Evolutionary conservation across 2,797 vertebrate genomes (phyloP).

Genomic region (Rhabdomys pumilio): DNA sequence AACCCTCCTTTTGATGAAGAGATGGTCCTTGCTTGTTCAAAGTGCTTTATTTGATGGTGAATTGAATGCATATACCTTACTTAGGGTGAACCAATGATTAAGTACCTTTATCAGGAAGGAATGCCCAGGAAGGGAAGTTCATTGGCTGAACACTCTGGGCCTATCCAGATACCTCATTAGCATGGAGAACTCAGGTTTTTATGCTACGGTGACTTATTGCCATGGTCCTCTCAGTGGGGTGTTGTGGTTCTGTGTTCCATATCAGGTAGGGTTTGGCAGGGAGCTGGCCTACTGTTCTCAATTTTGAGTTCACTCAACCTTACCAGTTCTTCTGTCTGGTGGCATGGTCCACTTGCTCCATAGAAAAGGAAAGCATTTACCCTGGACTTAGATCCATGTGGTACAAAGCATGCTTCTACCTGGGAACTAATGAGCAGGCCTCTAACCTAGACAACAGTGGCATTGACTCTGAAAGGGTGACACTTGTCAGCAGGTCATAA

Average conservation of each 20-base stretch:
- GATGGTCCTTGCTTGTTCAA: background rate
- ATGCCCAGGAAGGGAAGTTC: background rate
- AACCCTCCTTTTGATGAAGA: background rate
- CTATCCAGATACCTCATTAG: background rate
- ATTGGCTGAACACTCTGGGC: background rate
- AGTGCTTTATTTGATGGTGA: background rate
- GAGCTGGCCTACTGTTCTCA: background rate
- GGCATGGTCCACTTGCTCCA: background rate
- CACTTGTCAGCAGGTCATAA: background rate
- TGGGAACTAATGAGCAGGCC: conserved; percentile 35
- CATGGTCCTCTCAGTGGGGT: background rate
- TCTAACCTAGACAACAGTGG: background rate
- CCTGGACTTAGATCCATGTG: background rate
- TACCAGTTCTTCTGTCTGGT: background rate
- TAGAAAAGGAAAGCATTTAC: conserved; percentile 18
- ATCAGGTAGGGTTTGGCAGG: background rate
- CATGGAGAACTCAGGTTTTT: background rate
- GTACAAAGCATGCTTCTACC: background rate
- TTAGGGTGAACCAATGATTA: background rate
- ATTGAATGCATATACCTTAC: background rate
- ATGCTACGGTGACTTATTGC: background rate
- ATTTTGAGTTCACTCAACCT: background rate
- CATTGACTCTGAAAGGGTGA: conserved; percentile 28
- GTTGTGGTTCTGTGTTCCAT: background rate
- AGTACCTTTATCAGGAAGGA: background rate